These are phyloP conservation scores for Leptura quadrifasciata DNA, from an alignment of 2,888 invertebrate species.

Conservation along the genomic window DNA sequence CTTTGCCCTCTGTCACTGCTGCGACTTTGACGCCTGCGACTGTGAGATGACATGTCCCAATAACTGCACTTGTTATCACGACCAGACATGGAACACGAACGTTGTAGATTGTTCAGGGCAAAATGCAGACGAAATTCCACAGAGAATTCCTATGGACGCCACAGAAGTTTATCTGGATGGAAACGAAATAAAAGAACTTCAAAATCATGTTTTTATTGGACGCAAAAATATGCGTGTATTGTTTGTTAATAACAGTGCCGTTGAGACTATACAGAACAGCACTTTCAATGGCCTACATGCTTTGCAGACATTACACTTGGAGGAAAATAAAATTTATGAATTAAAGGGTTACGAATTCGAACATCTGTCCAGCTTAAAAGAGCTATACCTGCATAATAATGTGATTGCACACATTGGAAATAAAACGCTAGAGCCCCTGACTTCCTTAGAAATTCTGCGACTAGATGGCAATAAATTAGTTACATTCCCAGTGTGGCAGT, in stretches of 20 bases:
- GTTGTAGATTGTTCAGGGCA: conserved; percentile 93
- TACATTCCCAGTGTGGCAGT: conserved; percentile 87
- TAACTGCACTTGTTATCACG: conserved; percentile 96
- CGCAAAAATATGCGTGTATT: conserved; percentile 91
- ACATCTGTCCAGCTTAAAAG: conserved; percentile 85
- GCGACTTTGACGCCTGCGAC: conserved; percentile 96
- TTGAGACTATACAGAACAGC: conserved; percentile 90
- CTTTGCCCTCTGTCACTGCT: conserved; percentile 95
- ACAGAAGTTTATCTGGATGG: conserved; percentile 95
- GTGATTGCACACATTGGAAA: conserved; percentile 87
- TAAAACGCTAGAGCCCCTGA: conserved; percentile 85
- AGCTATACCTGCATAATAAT: conserved; percentile 91
- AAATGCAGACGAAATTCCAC: conserved; percentile 85
- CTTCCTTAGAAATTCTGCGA: conserved; percentile 86
- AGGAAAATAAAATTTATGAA: conserved; percentile 87
- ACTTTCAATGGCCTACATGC: conserved; percentile 91
- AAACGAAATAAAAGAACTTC: conserved; percentile 88
- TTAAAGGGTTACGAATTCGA: conserved; percentile 91
- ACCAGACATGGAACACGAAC: conserved; percentile 94
- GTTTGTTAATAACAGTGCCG: conserved; percentile 89
- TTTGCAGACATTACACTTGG: conserved; percentile 87
- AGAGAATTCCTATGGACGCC: conserved; percentile 94
- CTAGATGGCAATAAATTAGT: conserved; percentile 90
- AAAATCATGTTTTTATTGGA: conserved; percentile 92
- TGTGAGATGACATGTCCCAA: conserved; percentile 97